Evolutionary conservation across 1,140 invertebrate species (phyloP), one percentile per base, ranked within the genome.

Genomic region (Paramacrobiotus metropolitanus): DNA sequence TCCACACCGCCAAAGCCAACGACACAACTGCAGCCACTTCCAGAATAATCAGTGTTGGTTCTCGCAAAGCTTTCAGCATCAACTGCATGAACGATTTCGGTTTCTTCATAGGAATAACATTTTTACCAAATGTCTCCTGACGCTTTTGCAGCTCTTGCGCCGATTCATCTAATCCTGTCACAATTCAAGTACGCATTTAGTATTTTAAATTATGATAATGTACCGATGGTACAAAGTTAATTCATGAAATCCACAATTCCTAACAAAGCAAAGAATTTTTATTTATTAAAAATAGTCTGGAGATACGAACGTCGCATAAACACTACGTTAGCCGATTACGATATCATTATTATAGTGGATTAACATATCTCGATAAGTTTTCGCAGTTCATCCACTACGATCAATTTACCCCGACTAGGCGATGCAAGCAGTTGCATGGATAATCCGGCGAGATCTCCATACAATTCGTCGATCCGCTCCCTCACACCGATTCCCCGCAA

Each of bases 51-150:
- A 98, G 83, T 63, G 93, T 97, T 66, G 94, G 86, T 79, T 98
- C 93, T 78, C 97, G 92, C 72, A 98, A 78, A 64, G 94, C 94
- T 79, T 98, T 93, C 90, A 92, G 97, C 68, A 97, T 90, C 76
- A 99, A 79, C 69, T 85, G 86, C 70, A 96, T 79, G 82, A 99
- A 98, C 66, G 90, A 92, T 82, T 98, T 98, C 68, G 94, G 89
- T 70, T 92, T 90, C 79, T 96, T 96, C 65, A 93, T 92, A 73
- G 94, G 93, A 79, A 98, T 98, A 72, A 86, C 81, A 77, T 98
- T 98, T 66, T 87, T 89, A 71, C 94, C 94, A 79, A 92, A 98
- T 81, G 75, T 93, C 81, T 71, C 89, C 85, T 70, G 94, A 86
- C 67, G 92, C 76, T 73, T 97, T 92, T 66, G 81, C 81, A 72